Base-by-base conservation (phyloP, 30 jellyfish, hydroid and myxozoan species). In the Aurelia sp. region DNA sequence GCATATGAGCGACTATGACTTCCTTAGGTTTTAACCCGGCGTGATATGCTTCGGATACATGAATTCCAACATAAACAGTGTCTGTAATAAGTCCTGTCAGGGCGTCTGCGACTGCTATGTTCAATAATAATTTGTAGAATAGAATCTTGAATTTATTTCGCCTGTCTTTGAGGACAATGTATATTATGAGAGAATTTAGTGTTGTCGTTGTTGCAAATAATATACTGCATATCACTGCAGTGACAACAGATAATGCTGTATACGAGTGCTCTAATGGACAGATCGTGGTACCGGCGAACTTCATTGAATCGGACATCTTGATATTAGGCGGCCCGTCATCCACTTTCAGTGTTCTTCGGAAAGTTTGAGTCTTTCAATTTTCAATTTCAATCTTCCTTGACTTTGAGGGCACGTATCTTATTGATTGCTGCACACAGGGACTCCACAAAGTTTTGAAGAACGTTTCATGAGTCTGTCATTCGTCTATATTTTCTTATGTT, bases 61-160 rank as follows among this genome's bases (percentile, higher is more conserved):
- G 95, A 8, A 85, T 52, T 24, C 76, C 86, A 50, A 74, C 80
- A 40, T 55, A 48, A 10, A 79, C 41, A n/a, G 88, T 52, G 52
- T 85, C 95, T 20, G 95, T 68, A 9, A 85, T 59, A 41, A 74
- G 70, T 50, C 95, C 95, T 19, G 68, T 78, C 58, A 85, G 48
- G 65, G 72, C 86, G 31, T 85, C 95, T 4, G 88, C 72, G 53
- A 85, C 67, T 2, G 95, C 79, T 8, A 85, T 85, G 77, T 85
- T 85, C 12, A 73, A 76, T 40, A 85, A 65, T 10, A 85, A 78
- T 51, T 61, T 74, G 84, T 85, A 85, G 71, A 85, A 85, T 0
- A 85, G 33, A 63, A 41, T 59, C 65, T 64, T 65, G 88, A 85
- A 85, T 52, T 74, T 65, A 2, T 74, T 85, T 41, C 67, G 82